Percentiles rank a stretch among this genome's conserved stretches.
These are phyloP conservation scores for Chrysoperla carnea DNA, from an alignment of 1,140 invertebrate genomes.

Conservation along the genomic window DNA sequence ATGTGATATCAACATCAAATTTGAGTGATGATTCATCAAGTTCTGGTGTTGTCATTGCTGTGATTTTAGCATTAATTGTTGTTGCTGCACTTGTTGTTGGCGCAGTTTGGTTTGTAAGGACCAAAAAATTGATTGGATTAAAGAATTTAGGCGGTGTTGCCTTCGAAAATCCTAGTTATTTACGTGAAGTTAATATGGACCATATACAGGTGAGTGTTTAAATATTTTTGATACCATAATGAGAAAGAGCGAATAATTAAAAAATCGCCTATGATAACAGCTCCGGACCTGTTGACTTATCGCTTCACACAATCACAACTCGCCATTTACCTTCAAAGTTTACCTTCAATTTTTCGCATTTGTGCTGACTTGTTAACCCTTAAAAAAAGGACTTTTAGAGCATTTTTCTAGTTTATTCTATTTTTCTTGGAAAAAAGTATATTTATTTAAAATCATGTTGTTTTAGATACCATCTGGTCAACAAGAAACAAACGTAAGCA, in stretches of 20 bases:
- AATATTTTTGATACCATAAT: no score
- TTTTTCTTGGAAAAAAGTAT: no score
- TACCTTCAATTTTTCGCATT: no score
- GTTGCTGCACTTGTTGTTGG: constrained; percentile 39
- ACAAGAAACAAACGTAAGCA: constrained; percentile 1
- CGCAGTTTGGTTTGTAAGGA: constrained; percentile 44
- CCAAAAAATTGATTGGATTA: constrained; percentile 33
- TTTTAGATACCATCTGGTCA: constrained; percentile 4
- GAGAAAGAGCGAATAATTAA: no score
- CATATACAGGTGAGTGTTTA: constrained; percentile 48
- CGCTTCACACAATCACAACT: no score
- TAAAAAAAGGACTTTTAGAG: no score
- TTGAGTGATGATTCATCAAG: constrained; percentile 28
- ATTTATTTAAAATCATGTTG: no score
- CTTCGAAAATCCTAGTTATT: constrained; percentile 73
- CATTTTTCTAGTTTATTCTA: no score
- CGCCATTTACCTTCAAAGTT: no score
- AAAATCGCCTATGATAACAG: no score
- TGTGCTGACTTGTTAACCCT: no score
- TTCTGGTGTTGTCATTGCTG: constrained; percentile 41
- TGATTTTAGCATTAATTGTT: constrained; percentile 43
- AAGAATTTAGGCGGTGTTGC: constrained; percentile 49
- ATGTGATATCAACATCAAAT: constrained; percentile 39
- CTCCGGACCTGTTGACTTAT: no score
- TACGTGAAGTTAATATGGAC: constrained; percentile 54